A percentile compares a stretch with the other conserved stretches of the same genome.
phyloP scores from a whole-genome alignment of 2,888 invertebrate genomes.

The Stegophylla sp. region DNA sequence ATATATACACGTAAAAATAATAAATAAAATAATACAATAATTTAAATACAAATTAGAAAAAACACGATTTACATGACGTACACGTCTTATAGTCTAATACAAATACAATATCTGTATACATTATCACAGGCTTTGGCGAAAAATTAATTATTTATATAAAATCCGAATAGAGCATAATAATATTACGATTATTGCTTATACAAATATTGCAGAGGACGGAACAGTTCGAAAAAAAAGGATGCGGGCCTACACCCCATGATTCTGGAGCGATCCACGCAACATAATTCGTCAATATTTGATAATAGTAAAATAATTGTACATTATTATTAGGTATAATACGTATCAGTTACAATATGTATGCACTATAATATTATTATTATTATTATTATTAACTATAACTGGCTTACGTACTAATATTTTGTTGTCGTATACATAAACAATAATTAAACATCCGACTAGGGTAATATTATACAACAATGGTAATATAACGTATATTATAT shows the following conservation, averaged over 20 bases:
- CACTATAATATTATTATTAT: too few species aligned
- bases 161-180: too few species aligned
- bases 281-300: too few species aligned
- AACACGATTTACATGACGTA: not conserved
- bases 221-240: not conserved
- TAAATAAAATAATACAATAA: conserved; percentile 12
- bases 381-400: too few species aligned
- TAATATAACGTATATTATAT: too few species aligned
- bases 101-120: conserved; percentile 23
- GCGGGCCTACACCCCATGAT: not conserved
- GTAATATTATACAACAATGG: not conserved
- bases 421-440: not conserved
- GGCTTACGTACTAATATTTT: too few species aligned
- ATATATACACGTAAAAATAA: not conserved
- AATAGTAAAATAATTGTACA: too few species aligned
- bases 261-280: too few species aligned
- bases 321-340: too few species aligned
- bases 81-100: conserved; percentile 14
- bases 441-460: conserved; percentile 9
- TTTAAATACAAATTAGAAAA: not conserved
- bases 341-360: too few species aligned
- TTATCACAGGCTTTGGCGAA: conserved; percentile 51
- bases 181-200: too few species aligned
- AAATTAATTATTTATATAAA: not conserved
- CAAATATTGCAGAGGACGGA: conserved; percentile 3